Percentiles rank a stretch among this genome's conserved stretches.
These are phyloP conservation scores for Oreochromis grahami DNA, from an alignment of 2,797 vertebrate genomes.

Conservation along the genomic window DNA sequence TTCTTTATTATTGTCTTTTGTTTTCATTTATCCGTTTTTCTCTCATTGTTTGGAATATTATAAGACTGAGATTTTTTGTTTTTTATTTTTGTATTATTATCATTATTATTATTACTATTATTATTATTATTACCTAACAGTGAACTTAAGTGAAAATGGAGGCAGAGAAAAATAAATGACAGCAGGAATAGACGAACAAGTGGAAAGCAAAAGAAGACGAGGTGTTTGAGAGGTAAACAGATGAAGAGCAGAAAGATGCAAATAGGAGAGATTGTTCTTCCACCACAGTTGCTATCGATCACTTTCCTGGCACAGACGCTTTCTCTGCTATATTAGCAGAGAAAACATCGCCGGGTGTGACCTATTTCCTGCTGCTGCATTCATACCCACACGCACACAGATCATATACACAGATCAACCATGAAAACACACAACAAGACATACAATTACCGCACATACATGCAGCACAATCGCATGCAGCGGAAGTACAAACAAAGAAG, in stretches of 20 bases:
- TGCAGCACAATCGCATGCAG: neutral
- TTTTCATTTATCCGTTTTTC: neutral
- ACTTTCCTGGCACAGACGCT: neutral
- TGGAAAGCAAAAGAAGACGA: neutral
- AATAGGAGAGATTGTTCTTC: neutral
- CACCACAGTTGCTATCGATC: conserved; percentile 16
- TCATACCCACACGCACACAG: neutral
- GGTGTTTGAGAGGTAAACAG: neutral
- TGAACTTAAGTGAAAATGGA: neutral
- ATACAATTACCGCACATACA: neutral
- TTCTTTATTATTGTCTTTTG: neutral
- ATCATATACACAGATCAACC: neutral
- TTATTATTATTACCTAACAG: neutral
- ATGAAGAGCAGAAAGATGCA: neutral
- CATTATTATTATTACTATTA: neutral
- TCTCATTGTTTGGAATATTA: neutral
- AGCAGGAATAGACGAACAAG: neutral
- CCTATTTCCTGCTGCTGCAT: conserved; percentile 32
- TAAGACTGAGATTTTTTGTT: neutral
- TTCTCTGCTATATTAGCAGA: neutral
- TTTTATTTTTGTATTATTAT: too few species aligned
- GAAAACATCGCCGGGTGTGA: neutral
- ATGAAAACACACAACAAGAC: neutral
- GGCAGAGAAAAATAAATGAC: neutral
- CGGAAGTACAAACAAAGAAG: neutral